Conservation (phyloP, 1,140 invertebrate species). For the Caerostris darwini region DNA sequence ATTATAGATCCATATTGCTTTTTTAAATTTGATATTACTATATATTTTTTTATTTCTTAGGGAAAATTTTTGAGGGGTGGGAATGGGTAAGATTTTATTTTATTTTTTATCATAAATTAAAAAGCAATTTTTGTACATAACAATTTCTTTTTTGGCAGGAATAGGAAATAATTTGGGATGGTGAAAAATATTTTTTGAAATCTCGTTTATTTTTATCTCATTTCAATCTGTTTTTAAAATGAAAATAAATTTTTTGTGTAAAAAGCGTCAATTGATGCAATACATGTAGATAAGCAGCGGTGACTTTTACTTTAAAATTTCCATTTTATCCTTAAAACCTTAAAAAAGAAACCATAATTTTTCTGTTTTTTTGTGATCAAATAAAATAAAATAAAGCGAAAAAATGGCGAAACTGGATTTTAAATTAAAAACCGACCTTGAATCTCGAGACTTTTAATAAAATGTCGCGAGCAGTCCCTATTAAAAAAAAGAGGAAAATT, state of each 20-base stretch:
- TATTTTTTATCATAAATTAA: no score
- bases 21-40: no score
- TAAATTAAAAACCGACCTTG: slow-evolving; percentile 20
- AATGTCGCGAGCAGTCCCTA: background rate
- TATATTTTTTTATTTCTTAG: no score
- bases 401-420: slow-evolving; percentile 18
- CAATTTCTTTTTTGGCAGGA: no score
- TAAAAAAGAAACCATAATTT: background rate
- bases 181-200: no score
- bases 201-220: no score
- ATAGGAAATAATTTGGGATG: no score
- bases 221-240: background rate
- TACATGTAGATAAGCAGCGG: background rate
- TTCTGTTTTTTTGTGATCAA: background rate
- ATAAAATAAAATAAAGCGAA: background rate
- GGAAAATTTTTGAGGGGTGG: no score
- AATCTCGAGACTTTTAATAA: background rate
- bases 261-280: background rate
- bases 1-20: no score
- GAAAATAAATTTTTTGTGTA: slow-evolving; percentile 3
- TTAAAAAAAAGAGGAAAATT: background rate
- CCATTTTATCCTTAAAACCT: no score
- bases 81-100: no score
- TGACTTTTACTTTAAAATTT: background rate
- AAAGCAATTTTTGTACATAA: no score